These are phyloP conservation scores for Pocota personata DNA, from an alignment of 2,888 invertebrate genomes.

Conservation along the genomic window DNA sequence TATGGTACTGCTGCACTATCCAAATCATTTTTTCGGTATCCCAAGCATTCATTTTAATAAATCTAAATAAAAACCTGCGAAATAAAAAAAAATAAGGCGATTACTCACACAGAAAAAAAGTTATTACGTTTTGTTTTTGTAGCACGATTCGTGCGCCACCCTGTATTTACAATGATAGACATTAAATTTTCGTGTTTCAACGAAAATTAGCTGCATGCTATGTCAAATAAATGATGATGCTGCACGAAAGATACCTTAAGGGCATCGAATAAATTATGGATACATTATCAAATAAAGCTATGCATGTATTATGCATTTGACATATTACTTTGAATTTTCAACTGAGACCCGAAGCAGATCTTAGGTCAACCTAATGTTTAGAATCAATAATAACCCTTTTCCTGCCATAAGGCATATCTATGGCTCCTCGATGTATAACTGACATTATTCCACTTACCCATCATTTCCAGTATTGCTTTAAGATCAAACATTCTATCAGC, in stretches of 20 bases:
- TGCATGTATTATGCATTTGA: too few species aligned
- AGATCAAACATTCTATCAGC: not conserved
- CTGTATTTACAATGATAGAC: not conserved
- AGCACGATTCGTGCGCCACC: too few species aligned
- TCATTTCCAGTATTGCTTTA: not conserved
- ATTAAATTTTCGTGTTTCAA: not conserved
- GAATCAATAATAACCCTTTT: not conserved
- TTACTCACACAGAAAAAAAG: too few species aligned
- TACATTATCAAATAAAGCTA: not conserved
- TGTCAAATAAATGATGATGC: not conserved
- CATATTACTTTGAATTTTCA: not conserved
- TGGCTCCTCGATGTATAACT: not conserved
- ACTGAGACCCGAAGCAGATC: not conserved
- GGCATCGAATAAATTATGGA: not conserved
- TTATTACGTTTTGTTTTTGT: too few species aligned
- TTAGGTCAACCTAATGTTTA: not conserved
- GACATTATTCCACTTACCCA: not conserved
- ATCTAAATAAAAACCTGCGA: too few species aligned
- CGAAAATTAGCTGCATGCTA: not conserved
- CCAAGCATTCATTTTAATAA: too few species aligned
- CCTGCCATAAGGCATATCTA: not conserved
- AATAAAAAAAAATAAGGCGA: too few species aligned
- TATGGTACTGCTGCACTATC: too few species aligned
- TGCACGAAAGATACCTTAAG: not conserved
- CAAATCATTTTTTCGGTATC: too few species aligned